Base-by-base conservation (phyloP, 1,140 invertebrate species). In the Polypedilum vanderplanki region DNA sequence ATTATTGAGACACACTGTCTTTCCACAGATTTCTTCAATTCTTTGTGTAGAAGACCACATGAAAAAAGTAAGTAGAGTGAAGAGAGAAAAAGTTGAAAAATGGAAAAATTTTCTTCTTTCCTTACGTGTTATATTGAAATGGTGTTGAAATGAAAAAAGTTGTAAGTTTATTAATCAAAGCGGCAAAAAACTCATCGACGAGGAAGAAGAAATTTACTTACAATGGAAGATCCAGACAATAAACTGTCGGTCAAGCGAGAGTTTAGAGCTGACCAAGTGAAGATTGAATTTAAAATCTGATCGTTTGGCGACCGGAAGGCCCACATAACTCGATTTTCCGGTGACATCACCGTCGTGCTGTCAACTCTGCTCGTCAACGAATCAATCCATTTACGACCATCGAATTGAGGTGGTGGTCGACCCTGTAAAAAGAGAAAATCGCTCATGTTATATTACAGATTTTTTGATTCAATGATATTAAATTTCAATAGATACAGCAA, bases 261-360 rank as follows among this genome's bases (percentile, higher is more conserved):
- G 79, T 94, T 94, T 75, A 87, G 85, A 1, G 91, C 90, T 79
- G 90, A 88, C 79, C 92, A 94, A 3, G 90, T 91, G 79, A 92
- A 91, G 75, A 90, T 88, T 0, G 89, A 87, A 22, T 90, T 88
- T 67, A 93, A n/a, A 86, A 81, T 93, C 89, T 3, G 88, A 86
- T 41, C 92, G 84, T 4, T n/a, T n/a, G n/a, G 86, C 84, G 20
- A 93, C n/a, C 85, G 1, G 86, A 84, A 15, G 86, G 86, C 84
- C n/a, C 91, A 88, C 20, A 87, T 86, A 18, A 93, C 84, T 73
- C 90, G 85, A 81, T 92, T 92, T 79, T 93, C n/a, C 91, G 65
- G 92, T 92, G 0, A 93, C 89, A 78, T 91, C 89, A 1, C 88
- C 90, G 2, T 87, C 87, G 77, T 88, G 90, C 79, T 90, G 88